Conservation (phyloP, 2,888 invertebrate genomes). For the Sminthurides aquaticus region DNA sequence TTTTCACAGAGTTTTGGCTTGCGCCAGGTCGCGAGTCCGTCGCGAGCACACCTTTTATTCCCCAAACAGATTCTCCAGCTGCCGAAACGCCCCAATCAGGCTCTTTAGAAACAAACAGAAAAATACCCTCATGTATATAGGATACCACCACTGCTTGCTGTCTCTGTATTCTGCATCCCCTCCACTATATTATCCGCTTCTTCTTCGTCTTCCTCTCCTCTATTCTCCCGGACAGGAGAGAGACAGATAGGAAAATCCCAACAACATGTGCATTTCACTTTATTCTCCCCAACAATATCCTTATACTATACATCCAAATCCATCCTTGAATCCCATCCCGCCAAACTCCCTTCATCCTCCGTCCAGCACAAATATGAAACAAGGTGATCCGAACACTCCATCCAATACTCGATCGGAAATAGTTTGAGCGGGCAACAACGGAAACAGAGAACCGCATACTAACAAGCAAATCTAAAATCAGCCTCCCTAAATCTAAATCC, state of each 20-base stretch:
- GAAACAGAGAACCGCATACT: too few relatives aligned
- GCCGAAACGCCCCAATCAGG: conserved; percentile 29
- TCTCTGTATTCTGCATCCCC: conserved; percentile 4
- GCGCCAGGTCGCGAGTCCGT: conserved; percentile 41
- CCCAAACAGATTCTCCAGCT: conserved; percentile 24
- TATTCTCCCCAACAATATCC: not conserved
- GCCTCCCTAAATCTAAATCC: too few relatives aligned
- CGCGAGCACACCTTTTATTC: conserved; percentile 37
- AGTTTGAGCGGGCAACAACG: too few relatives aligned
- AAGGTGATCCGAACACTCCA: too few relatives aligned
- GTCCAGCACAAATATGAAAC: too few relatives aligned
- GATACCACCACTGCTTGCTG: not conserved
- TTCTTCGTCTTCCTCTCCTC: not conserved
- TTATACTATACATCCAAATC: not conserved
- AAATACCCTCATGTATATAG: conserved; percentile 23
- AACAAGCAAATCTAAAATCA: too few relatives aligned
- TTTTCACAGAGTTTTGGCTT: conserved; percentile 29
- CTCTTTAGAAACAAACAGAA: conserved; percentile 29
- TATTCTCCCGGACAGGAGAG: not conserved
- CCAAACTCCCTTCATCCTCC: too few relatives aligned
- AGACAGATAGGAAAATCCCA: not conserved
- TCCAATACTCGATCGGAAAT: too few relatives aligned
- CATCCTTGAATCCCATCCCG: not conserved
- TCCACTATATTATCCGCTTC: not conserved
- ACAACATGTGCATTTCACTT: not conserved